Conservation (phyloP, 1,140 invertebrate genomes). For the Ditylenchus dipsaci region DNA sequence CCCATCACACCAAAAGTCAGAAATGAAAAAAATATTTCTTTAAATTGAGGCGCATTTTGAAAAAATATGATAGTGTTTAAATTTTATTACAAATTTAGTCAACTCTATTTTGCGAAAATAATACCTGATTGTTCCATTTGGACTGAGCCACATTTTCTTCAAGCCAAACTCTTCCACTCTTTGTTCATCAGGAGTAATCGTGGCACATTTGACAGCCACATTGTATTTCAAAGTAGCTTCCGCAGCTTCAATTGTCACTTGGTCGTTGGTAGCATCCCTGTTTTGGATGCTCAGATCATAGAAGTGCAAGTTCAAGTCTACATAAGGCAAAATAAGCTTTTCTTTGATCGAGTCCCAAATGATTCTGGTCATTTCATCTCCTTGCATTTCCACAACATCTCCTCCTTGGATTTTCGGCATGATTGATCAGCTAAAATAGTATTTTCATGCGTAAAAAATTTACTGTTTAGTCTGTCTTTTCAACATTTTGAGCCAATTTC, state of each 20-base stretch:
- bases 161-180: slow-evolving; percentile 79
- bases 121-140: slow-evolving; percentile 83
- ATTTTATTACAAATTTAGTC: too few relatives aligned
- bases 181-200: slow-evolving; percentile 93
- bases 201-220: slow-evolving; percentile 97
- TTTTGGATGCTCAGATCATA: slow-evolving; percentile 92
- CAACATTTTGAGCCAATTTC: too few relatives aligned
- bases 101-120: too few relatives aligned
- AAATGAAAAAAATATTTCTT: too few relatives aligned
- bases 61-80: too few relatives aligned
- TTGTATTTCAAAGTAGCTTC: slow-evolving; percentile 94
- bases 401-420: background rate
- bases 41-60: too few relatives aligned
- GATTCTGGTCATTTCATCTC: slow-evolving; percentile 57
- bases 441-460: too few relatives aligned
- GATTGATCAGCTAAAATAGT: too few relatives aligned
- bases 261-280: slow-evolving; percentile 86
- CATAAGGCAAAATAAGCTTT: slow-evolving; percentile 81
- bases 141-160: slow-evolving; percentile 98
- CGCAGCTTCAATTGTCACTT: slow-evolving; percentile 92
- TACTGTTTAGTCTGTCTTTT: too few relatives aligned
- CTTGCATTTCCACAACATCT: slow-evolving; percentile 47
- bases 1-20: too few relatives aligned
- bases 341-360: slow-evolving; percentile 57
- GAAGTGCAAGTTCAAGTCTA: slow-evolving; percentile 87